Base-by-base conservation (phyloP, 1,140 invertebrate genomes). In the Lethrus apterus region DNA sequence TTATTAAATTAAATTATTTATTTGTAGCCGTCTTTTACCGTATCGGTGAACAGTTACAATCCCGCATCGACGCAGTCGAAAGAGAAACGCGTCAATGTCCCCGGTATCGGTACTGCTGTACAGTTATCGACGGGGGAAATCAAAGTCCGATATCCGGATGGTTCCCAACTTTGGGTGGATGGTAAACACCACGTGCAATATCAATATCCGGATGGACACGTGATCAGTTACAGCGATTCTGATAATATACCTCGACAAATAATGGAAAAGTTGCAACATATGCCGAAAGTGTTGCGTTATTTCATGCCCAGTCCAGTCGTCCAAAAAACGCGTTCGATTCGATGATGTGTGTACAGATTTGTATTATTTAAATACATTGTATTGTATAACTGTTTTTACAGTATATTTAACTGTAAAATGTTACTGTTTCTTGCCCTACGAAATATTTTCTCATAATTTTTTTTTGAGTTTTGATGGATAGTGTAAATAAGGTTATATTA, bases 41-140 rank as follows among this genome's bases (percentile, higher is more conserved):
- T 24, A 4, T 10, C 21, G 7, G 10, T 35, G 7, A 46, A 24
- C 11, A 26, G 23, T 11, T 26, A 7, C 24, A 26, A 58, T 0
- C 69, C 48, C 48, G 20, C n/a, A n/a, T 52, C 46, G 9, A 46
- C 45, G 34, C 2, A n/a, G 4, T 40, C 46, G 8, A 69, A 52
- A 42, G 52, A 55, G 14, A 61, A 58, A 30, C 66, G 64, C 49
- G 57, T 70, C 15, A 48, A 52, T 9, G 57, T 76, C 30, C 68
- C 72, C 4, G 71, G 66, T 18, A 56, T 74, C 20, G 73, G 73
- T 15, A 62, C 63, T 2, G 71, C 67, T 0, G 64, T 60, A 4
- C 68, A 72, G 61, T 62, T 72, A 42, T 51, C 71, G 2, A 70
- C 67, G 31, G 72, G 71, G 13, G 67, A 75, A 48, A 68, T 74